A percentile compares a stretch with the other conserved stretches of the same genome.
These are phyloP conservation scores for Geotrupes spiniger DNA, from an alignment of 2,888 invertebrate species.

Conservation along the genomic window DNA sequence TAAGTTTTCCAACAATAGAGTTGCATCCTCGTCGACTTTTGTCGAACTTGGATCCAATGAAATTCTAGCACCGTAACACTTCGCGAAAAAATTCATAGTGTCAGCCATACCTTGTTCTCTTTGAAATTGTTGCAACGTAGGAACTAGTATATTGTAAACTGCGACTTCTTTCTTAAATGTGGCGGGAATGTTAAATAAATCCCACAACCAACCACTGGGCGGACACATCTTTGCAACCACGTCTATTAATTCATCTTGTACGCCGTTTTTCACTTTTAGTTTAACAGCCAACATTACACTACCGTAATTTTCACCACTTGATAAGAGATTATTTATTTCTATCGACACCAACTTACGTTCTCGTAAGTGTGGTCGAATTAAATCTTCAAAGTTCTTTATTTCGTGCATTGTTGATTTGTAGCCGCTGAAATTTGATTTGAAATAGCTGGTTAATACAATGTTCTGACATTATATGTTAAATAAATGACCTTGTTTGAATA, in stretches of 20 bases:
- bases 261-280: constrained; percentile 22
- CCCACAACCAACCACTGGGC: constrained; percentile 49
- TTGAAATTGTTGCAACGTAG: constrained; percentile 50
- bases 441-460: no score
- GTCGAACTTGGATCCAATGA: constrained; percentile 21
- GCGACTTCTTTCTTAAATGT: constrained; percentile 55
- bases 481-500: no score
- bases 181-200: constrained; percentile 51
- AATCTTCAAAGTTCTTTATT: constrained; percentile 11
- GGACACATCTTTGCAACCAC: constrained; percentile 56
- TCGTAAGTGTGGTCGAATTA: constrained; percentile 9
- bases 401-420: background rate
- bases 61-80: constrained; percentile 52
- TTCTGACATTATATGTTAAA: no score
- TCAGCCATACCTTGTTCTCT: constrained; percentile 46
- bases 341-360: constrained; percentile 27
- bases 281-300: constrained; percentile 52
- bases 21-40: constrained; percentile 53
- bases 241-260: constrained; percentile 40
- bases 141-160: constrained; percentile 50
- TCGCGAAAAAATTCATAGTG: constrained; percentile 37
- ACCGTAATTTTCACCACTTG: constrained; percentile 60
- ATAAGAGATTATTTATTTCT: constrained; percentile 46
- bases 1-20: constrained; percentile 55
- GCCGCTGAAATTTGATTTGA: no score